phyloP scores from a whole-genome alignment of 2,797 vertebrate genomes.

The Thunnus albacares region DNA sequence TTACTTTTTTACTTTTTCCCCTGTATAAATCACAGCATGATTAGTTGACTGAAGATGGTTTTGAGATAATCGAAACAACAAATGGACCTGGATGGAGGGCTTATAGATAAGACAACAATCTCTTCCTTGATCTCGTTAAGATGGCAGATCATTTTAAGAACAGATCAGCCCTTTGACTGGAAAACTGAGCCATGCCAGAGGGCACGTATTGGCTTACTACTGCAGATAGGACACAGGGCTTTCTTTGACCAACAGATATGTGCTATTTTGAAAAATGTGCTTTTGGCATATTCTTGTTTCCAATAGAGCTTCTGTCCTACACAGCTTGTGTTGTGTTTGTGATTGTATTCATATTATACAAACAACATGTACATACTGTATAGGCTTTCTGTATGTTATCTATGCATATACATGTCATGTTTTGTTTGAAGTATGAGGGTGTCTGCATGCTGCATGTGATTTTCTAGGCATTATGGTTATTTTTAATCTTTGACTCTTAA shows the following conservation, averaged over 20 bases:
- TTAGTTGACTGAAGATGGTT: constrained; percentile 45
- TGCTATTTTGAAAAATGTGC: constrained; percentile 9
- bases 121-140: constrained; percentile 39
- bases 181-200: constrained; percentile 10
- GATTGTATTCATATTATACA: neutral
- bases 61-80: constrained; percentile 61
- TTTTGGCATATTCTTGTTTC: constrained; percentile 25
- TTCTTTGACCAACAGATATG: constrained; percentile 1
- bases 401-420: neutral
- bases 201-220: neutral
- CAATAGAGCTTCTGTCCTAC: constrained; percentile 23
- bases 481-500: neutral
- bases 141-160: constrained; percentile 29
- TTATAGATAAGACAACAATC: constrained; percentile 28
- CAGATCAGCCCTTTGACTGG: constrained; percentile 27
- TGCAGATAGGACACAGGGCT: neutral
- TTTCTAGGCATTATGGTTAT: neutral
- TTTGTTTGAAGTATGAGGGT: constrained; percentile 1
- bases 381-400: constrained; percentile 9
- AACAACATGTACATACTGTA: neutral
- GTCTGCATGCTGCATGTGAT: neutral
- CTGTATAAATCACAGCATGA: constrained; percentile 31
- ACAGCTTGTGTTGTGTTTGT: neutral
- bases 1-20: constrained; percentile 25
- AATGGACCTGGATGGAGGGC: constrained; percentile 33